Percentiles rank a stretch among this genome's conserved stretches.
phyloP scores from a whole-genome alignment of 2,797 vertebrate genomes.

The Salmo trutta region DNA sequence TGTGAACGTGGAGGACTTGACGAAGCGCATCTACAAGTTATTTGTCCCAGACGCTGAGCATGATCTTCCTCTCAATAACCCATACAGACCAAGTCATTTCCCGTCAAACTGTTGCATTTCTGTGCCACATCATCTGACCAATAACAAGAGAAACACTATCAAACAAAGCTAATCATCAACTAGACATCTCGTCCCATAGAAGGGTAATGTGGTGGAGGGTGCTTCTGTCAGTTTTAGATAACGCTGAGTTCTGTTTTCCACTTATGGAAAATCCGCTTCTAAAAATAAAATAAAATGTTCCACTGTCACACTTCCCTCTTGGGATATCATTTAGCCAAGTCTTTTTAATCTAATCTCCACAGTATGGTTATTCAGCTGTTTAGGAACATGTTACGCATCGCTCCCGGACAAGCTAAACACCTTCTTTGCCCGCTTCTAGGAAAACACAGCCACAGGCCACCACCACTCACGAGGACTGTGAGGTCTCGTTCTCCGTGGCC shows the following conservation, averaged over 20 bases:
- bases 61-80: slow-evolving; percentile 70
- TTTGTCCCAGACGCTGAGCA: slow-evolving; percentile 68
- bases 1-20: slow-evolving; percentile 62
- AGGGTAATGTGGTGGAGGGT: neutral
- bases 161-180: slow-evolving; percentile 31
- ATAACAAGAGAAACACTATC: neutral
- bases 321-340: neutral
- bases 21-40: slow-evolving; percentile 59
- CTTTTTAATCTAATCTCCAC: neutral
- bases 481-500: too few species aligned
- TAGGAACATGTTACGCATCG: neutral
- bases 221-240: too few species aligned
- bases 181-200: neutral
- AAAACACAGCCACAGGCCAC: too few species aligned
- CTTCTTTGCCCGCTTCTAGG: slow-evolving; percentile 46
- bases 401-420: neutral
- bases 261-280: slow-evolving; percentile 27
- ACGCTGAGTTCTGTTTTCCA: slow-evolving; percentile 22
- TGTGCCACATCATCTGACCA: too few species aligned
- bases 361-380: neutral
- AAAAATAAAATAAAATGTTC: slow-evolving; percentile 13
- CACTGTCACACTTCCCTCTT: slow-evolving; percentile 41
- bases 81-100: slow-evolving; percentile 54
- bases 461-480: too few species aligned
- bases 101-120: neutral